Percentiles rank a stretch among this genome's conserved stretches.
Evolutionary conservation across 2,888 invertebrate genomes (phyloP).

Genomic region (Bembecia ichneumoniformis): DNA sequence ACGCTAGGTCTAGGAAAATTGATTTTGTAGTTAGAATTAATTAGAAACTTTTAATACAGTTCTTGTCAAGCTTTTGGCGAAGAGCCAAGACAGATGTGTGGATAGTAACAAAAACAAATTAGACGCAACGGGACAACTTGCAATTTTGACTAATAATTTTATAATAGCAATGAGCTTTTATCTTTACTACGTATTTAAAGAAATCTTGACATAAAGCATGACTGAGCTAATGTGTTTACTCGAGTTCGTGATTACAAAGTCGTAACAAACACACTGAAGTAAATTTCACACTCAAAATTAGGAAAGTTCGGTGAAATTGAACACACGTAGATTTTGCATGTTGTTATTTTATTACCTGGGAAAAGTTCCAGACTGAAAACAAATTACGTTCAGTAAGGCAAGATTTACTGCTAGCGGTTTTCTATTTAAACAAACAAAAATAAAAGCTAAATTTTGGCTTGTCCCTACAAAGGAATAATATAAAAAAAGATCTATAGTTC

Average conservation of each 20-base stretch:
- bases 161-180: too few species aligned
- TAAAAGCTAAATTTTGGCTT: too few species aligned
- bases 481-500: too few species aligned
- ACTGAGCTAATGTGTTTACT: not conserved
- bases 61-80: conserved; percentile 4
- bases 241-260: not conserved
- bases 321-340: not conserved
- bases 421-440: too few species aligned
- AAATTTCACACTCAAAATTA: not conserved
- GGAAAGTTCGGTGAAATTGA: not conserved
- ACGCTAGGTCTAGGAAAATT: not conserved
- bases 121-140: not conserved
- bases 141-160: too few species aligned
- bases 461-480: too few species aligned
- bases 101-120: conserved; percentile 6
- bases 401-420: not conserved
- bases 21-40: not conserved
- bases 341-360: not conserved
- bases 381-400: not conserved
- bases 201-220: too few species aligned
- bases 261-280: not conserved
- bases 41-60: not conserved
- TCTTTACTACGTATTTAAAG: too few species aligned
- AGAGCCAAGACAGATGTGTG: conserved; percentile 6
- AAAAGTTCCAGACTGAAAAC: not conserved